Base-by-base conservation (phyloP, 2,113 vertebrate genomes). In the Polypterus senegalus region DNA sequence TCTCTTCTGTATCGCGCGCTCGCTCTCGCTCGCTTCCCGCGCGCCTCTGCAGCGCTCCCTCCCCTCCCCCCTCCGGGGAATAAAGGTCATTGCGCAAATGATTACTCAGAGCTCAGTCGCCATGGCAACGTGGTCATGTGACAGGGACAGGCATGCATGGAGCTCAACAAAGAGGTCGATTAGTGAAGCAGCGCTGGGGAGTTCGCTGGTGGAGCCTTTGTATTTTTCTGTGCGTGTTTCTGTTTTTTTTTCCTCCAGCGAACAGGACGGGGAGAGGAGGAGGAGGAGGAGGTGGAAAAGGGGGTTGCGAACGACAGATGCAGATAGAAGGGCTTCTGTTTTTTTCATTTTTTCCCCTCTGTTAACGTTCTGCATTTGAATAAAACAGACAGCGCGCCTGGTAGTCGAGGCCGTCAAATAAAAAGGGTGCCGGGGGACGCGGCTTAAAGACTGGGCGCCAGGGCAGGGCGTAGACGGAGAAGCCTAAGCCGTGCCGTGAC, bases 1-100 rank as follows among this genome's bases (percentile, higher is more conserved):
- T 58, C 61, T 9, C 61, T 73, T 71, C 73, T 75, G 67, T 27
- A 27, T 61, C 71, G 67, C 69, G 70, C 78, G 70, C 77, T 68
- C 76, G 69, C 71, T 66, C 69, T 66, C 66, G 63, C 67, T 68
- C 79, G 74, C 73, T 68, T 65, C 67, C 76, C 76, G 69, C 67
- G 59, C 45, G 43, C 64, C 54, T 47, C 53, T 66, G 70, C 76
- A 74, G 72, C 69, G 72, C 79, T 75, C 79, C 76, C 80, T 77
- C 79, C 79, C 79, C 79, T 83, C 81, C 80, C 78, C 86, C 83
- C 85, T 85, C 85, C 82, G 88, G 88, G 89, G 89, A 89, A 87
- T 88, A 91, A 91, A 91, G 90, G 88, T 91, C 89, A 89, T 91
- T 91, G 91, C 88, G 88, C 91, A 90, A 91, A 91, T 90, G 88